A percentile compares a stretch with the other conserved stretches of the same genome.
Evolutionary conservation across 2,113 vertebrate genomes (phyloP).

Genomic region (Hippocampus zosterae): DNA sequence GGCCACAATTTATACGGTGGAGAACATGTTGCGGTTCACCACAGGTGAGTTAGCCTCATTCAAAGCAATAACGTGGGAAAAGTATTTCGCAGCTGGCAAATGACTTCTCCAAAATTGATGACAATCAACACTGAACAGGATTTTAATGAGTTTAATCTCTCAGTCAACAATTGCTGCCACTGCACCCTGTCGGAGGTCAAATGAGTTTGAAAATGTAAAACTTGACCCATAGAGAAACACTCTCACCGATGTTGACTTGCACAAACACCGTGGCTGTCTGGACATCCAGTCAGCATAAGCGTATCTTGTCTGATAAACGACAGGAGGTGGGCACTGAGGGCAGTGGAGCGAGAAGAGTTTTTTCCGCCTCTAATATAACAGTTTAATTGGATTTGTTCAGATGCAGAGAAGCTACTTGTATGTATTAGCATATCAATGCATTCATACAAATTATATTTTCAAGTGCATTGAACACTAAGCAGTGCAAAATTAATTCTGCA

Average conservation of each 20-base stretch:
- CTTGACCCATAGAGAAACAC: conserved; percentile 2
- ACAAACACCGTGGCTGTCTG: conserved; percentile 22
- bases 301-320: conserved; percentile 63
- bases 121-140: not conserved
- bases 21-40: no score
- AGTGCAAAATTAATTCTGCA: conserved; percentile 77
- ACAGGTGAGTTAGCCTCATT: no score
- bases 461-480: conserved; percentile 77
- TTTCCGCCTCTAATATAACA: conserved; percentile 74
- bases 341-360: conserved; percentile 61
- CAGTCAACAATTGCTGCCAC: not conserved
- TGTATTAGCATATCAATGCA: conserved; percentile 81
- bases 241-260: not conserved
- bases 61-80: not conserved
- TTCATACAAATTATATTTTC: conserved; percentile 79
- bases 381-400: conserved; percentile 82
- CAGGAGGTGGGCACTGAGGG: conserved; percentile 63
- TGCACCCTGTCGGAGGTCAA: not conserved
- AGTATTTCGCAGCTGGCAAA: not conserved
- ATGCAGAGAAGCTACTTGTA: conserved; percentile 74
- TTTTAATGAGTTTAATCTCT: not conserved
- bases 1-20: no score
- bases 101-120: not conserved
- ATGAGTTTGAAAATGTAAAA: conserved; percentile 10
- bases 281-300: conserved; percentile 34